Conservation (phyloP, 1,140 invertebrate genomes). For the Araneus ventricosus region DNA sequence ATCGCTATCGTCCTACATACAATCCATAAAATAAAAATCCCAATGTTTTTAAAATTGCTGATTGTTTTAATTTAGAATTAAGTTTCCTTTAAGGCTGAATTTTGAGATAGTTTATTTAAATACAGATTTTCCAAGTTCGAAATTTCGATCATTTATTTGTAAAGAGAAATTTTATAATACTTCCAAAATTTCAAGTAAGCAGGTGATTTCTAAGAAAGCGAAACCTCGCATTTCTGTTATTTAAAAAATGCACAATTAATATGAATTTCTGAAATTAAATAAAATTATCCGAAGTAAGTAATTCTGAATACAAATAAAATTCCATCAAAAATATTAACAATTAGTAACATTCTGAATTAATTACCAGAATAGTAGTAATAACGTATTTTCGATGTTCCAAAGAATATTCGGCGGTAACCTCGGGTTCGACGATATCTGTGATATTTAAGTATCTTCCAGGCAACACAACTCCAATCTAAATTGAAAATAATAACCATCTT, state of each 20-base stretch:
- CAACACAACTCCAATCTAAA: conserved; percentile 42
- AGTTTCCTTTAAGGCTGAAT: no score
- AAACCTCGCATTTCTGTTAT: background rate
- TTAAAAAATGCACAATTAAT: background rate
- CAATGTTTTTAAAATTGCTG: no score
- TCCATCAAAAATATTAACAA: background rate
- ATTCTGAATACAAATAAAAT: no score
- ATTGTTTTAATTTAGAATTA: no score
- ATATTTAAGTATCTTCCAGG: conserved; percentile 61
- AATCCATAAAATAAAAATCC: no score
- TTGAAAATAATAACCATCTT: background rate
- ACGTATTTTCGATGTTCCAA: conserved; percentile 53
- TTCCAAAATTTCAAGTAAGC: no score
- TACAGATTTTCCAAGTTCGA: no score
- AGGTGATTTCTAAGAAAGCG: no score
- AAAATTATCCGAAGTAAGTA: background rate
- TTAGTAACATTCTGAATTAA: background rate
- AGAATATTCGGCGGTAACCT: background rate
- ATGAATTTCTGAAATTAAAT: background rate
- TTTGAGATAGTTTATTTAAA: no score
- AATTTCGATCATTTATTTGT: no score
- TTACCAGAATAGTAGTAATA: conserved; percentile 66
- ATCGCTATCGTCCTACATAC: no score
- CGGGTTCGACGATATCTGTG: conserved; percentile 3
- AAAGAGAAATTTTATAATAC: no score